Conservation (phyloP, 2,888 invertebrate genomes). For the Gymnoscelis rufifasciata region DNA sequence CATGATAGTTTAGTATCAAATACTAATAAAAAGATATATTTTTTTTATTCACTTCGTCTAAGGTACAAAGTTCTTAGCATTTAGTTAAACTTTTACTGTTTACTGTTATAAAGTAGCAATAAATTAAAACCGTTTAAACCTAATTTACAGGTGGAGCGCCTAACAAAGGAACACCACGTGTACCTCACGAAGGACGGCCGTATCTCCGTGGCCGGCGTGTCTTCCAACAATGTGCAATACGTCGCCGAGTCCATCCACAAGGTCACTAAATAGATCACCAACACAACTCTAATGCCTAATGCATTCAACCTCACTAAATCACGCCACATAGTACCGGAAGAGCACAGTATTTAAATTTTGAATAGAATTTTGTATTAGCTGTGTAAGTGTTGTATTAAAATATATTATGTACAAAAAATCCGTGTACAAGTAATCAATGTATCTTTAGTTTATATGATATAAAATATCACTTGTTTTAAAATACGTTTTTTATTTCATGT, state of each 20-base stretch:
- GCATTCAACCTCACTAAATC: slow-evolving; percentile 25
- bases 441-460: slow-evolving; percentile 23
- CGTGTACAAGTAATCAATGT: slow-evolving; percentile 27
- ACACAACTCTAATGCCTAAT: slow-evolving; percentile 8
- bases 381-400: slow-evolving; percentile 19
- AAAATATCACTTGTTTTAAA: slow-evolving; percentile 29
- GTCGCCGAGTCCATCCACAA: slow-evolving; percentile 95
- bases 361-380: slow-evolving; percentile 20
- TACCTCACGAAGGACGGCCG: slow-evolving; percentile 98
- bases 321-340: slow-evolving; percentile 31
- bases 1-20: too few species aligned
- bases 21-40: too few species aligned
- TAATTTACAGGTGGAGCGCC: slow-evolving; percentile 83
- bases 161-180: slow-evolving; percentile 94
- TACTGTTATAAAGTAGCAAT: too few species aligned
- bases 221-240: slow-evolving; percentile 96
- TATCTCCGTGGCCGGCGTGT: slow-evolving; percentile 98
- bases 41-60: too few species aligned
- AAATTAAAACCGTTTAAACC: too few species aligned
- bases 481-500: slow-evolving; percentile 23
- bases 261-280: slow-evolving; percentile 85
- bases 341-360: slow-evolving; percentile 53
- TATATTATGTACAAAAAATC: slow-evolving; percentile 19
- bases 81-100: too few species aligned
- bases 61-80: too few species aligned